phyloP scores from a whole-genome alignment of 2,113 vertebrate genomes.

The Microtus pennsylvanicus region DNA sequence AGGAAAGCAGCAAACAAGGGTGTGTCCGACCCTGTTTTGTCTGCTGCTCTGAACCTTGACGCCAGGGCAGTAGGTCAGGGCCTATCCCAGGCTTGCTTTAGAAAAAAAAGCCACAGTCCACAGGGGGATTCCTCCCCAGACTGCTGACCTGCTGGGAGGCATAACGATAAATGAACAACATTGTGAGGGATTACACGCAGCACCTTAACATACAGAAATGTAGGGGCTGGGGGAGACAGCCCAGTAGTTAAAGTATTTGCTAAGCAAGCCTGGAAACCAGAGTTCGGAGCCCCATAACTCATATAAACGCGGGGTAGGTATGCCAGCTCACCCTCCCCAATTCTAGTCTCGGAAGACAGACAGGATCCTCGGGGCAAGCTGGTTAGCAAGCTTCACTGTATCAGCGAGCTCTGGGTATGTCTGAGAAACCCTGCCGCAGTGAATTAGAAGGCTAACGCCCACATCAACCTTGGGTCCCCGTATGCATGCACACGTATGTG shows the following conservation, averaged over 20 bases:
- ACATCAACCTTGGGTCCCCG: neutral
- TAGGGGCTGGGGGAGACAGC: no score
- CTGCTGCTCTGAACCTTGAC: neutral
- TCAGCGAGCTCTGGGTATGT: neutral
- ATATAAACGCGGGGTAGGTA: neutral
- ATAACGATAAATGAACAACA: rapidly evolving
- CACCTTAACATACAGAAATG: neutral
- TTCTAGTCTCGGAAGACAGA: neutral
- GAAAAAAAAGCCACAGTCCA: neutral
- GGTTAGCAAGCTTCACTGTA: neutral
- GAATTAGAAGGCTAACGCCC: neutral
- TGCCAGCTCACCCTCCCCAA: neutral
- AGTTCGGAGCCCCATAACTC: neutral
- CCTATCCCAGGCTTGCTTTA: rapidly evolving
- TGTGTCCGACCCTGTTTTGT: neutral
- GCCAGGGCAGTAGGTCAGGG: no score
- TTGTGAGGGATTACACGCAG: rapidly evolving
- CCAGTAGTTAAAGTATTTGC: neutral
- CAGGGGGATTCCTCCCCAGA: rapidly evolving
- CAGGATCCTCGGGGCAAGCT: neutral
- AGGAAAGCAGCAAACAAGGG: neutral
- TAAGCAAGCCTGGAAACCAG: neutral
- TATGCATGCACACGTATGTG: neutral
- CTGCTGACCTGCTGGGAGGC: neutral
- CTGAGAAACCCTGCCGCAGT: neutral